Base-by-base conservation (phyloP, 2,888 invertebrate genomes). In the Thelaira solivaga region DNA sequence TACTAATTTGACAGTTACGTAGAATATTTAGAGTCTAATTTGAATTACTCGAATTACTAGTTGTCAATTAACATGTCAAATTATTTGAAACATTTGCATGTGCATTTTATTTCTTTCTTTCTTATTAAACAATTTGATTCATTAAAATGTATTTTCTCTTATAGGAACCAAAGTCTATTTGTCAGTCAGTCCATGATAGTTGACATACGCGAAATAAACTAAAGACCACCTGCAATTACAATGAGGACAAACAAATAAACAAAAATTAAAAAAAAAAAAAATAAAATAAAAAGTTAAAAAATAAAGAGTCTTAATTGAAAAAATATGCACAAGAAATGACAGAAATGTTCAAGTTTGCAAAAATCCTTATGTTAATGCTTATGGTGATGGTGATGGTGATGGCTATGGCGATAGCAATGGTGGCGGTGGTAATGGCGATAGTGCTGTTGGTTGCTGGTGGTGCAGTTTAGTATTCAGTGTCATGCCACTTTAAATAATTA, bases 401-500 rank as follows among this genome's bases (percentile, higher is more conserved):
- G 39, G 36, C n/a, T n/a, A 24, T 34, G 43, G 8, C 31, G 61
- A 16, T 43, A 29, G 18, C 11, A 11, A 26, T 55, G 39, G 36
- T n/a, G n/a, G n/a, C 31, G 10, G 7, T 49, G 62, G 34, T 34
- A 31, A 31, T 49, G 31, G n/a, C 24, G n/a, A 8, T 45, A 31
- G 11, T 16, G 11, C 16, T 16, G 6, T 22, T 6, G 20, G 29
- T n/a, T 29, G 49, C 20, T 26, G 24, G 51, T 51, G 61, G 51
- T 53, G 51, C 51, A 67, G 59, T 74, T 74, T 43, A 43, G 59
- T 67, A 74, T 71, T 71, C 71, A 76, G 71, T 69, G 77, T 78
- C 69, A 72, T 71, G 71, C 75, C 75, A 79, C 75, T 79, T 79
- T 68, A 75, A 75, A 79, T 79, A 79, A 79, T 79, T 79, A 79